phyloP scores from a whole-genome alignment of 2,797 vertebrate genomes.

The Bufotes viridis region DNA sequence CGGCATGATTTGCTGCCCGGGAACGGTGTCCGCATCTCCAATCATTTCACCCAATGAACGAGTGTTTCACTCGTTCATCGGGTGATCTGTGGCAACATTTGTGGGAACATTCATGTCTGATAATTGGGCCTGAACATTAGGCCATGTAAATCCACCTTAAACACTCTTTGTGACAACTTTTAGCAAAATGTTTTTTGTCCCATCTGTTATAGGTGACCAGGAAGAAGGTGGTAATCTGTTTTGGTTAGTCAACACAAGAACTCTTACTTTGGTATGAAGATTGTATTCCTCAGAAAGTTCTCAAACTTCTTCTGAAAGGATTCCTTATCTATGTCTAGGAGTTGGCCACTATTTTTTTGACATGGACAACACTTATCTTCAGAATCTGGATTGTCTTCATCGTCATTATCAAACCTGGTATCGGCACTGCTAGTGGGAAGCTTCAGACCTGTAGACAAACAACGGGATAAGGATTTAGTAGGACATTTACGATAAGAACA shows the following conservation, averaged over 20 bases:
- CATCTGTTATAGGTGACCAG: neutral
- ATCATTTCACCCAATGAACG: too few species aligned
- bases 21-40: too few species aligned
- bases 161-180: neutral
- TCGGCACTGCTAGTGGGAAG: slow-evolving; percentile 77
- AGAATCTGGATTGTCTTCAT: slow-evolving; percentile 61
- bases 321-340: slow-evolving; percentile 69
- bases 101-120: too few species aligned
- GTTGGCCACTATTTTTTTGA: slow-evolving; percentile 68
- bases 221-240: neutral
- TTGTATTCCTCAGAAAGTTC: slow-evolving; percentile 80
- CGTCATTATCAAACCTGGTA: slow-evolving; percentile 70
- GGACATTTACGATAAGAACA: neutral
- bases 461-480: neutral
- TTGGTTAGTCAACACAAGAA: neutral
- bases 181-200: neutral
- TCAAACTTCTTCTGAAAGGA: slow-evolving; percentile 83
- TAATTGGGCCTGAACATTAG: too few species aligned
- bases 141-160: too few species aligned
- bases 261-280: slow-evolving; percentile 79
- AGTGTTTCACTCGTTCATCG: too few species aligned
- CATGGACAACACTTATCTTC: slow-evolving; percentile 78
- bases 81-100: too few species aligned
- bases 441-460: slow-evolving; percentile 70
- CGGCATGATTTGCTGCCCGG: too few species aligned